These are phyloP conservation scores for Leptestheria dahalacensis DNA, from an alignment of 1,140 invertebrate species.

Conservation along the genomic window DNA sequence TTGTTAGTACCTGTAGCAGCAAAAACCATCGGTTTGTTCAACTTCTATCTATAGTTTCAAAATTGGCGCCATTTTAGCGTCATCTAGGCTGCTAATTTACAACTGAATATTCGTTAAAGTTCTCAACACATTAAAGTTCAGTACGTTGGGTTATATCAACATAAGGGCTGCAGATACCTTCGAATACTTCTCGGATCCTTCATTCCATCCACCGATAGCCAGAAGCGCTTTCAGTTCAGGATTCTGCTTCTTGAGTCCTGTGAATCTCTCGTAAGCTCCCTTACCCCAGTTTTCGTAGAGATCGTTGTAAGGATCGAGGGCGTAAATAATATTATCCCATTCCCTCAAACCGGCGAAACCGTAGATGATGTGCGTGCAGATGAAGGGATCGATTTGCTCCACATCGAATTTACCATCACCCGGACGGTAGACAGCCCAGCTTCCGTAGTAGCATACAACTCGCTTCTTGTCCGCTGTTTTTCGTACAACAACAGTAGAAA, in stretches of 20 bases:
- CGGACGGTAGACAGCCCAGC: constrained; percentile 51
- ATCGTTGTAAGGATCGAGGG: constrained; percentile 47
- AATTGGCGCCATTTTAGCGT: no score
- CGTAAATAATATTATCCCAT: constrained; percentile 27
- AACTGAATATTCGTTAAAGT: no score
- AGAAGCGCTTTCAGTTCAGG: constrained; percentile 47
- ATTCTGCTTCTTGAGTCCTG: constrained; percentile 42
- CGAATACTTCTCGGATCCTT: constrained; percentile 50
- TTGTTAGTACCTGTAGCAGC: no score
- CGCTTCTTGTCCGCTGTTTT: constrained; percentile 26
- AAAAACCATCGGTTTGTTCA: no score
- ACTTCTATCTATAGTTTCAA: no score
- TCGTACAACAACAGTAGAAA: no score
- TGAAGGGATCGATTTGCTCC: constrained; percentile 43
- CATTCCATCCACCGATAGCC: constrained; percentile 62
- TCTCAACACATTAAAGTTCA: no score
- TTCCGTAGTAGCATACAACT: constrained; percentile 53
- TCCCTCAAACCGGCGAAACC: constrained; percentile 40
- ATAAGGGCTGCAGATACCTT: constrained; percentile 12
- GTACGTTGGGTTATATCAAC: background rate
- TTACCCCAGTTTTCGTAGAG: constrained; percentile 33
- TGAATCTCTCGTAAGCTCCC: constrained; percentile 39
- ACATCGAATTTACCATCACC: constrained; percentile 46
- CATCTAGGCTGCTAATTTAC: no score
- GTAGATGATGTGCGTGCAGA: constrained; percentile 61